A percentile compares a stretch with the other conserved stretches of the same genome.
These are phyloP conservation scores for Poeciliopsis presidionis DNA, from an alignment of 2,797 vertebrate genomes.

Conservation along the genomic window DNA sequence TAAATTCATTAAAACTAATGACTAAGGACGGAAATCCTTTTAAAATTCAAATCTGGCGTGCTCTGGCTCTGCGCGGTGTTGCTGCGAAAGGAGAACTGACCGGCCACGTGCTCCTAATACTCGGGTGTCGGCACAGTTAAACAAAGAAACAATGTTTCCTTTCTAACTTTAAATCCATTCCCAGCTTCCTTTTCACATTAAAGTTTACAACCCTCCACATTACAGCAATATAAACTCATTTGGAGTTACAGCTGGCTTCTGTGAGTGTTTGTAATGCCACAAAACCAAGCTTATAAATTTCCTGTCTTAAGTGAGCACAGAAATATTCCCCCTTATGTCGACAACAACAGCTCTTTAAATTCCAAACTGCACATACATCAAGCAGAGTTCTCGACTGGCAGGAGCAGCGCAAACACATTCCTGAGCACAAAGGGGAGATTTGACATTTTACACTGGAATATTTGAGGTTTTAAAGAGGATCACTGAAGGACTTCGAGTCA, in stretches of 20 bases:
- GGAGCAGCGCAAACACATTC: conserved; percentile 12
- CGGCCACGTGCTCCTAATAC: not conserved
- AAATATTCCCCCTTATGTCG: not conserved
- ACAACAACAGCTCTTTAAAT: conserved; percentile 11
- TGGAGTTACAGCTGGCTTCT: not conserved
- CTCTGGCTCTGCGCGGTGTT: not conserved
- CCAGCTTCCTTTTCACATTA: not conserved
- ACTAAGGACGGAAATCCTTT: not conserved
- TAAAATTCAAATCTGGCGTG: not conserved
- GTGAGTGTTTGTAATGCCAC: conserved; percentile 5
- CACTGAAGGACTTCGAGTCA: conserved; percentile 11
- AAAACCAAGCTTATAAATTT: conserved; percentile 7
- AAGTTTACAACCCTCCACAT: conserved; percentile 11
- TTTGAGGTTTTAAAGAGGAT: conserved; percentile 7
- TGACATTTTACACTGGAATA: conserved; percentile 1
- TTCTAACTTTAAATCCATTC: not conserved
- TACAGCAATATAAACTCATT: not conserved
- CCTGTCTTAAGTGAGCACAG: not conserved
- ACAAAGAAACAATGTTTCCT: not conserved
- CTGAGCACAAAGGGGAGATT: not conserved
- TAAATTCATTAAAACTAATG: conserved; percentile 8
- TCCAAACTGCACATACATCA: conserved; percentile 9
- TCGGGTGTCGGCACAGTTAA: not conserved
- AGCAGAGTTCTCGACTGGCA: not conserved
- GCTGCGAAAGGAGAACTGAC: no score